These are phyloP conservation scores for Halcyon leucocephala DNA, from an alignment of 2,797 vertebrate species.

Conservation along the genomic window DNA sequence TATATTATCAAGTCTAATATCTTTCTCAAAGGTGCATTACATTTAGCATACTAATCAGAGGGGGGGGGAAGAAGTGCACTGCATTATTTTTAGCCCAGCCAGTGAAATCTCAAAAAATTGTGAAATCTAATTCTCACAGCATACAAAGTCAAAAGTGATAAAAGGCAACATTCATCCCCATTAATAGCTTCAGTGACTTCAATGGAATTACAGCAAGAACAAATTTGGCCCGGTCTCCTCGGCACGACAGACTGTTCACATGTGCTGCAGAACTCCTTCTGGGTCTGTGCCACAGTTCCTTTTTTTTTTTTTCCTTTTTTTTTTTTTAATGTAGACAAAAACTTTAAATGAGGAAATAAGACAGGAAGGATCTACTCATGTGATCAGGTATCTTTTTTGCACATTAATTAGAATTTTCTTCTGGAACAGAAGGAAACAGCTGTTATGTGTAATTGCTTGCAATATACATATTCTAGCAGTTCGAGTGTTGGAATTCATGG, in stretches of 20 bases:
- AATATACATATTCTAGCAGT: not conserved
- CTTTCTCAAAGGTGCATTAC: not conserved
- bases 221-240: conserved; percentile 24
- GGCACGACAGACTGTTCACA: conserved; percentile 52
- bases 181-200: conserved; percentile 45
- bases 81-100: conserved; percentile 7
- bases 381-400: not conserved
- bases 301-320: not conserved
- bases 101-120: conserved; percentile 23
- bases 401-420: not conserved
- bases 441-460: not conserved
- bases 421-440: not conserved
- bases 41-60: not conserved
- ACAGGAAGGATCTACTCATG: not conserved
- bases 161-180: conserved; percentile 19
- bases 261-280: conserved; percentile 50
- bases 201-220: conserved; percentile 36
- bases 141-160: conserved; percentile 31
- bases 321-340: not conserved
- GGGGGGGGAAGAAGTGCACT: not conserved
- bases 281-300: conserved; percentile 2
- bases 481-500: not conserved
- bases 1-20: not conserved
- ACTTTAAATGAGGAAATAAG: not conserved
- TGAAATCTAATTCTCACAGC: conserved; percentile 1